Conservation (phyloP, 2,113 vertebrate genomes). For the Erythrocebus patas region DNA sequence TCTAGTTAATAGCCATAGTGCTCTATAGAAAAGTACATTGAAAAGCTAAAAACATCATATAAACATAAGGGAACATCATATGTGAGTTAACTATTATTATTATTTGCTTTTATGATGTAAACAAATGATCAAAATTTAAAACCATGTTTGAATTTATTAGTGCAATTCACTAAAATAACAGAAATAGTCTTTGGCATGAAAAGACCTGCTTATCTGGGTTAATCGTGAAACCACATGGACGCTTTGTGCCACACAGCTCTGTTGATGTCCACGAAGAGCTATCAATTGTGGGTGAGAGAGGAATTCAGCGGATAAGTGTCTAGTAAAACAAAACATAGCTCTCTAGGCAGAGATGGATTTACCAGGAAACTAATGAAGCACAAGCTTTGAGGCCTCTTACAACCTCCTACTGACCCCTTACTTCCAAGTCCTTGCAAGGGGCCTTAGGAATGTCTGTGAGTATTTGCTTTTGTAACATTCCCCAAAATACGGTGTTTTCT, state of each 20-base stretch:
- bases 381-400: not conserved
- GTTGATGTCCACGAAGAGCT: not conserved
- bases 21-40: conserved; percentile 33
- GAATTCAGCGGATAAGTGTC: not conserved
- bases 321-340: not conserved
- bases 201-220: not conserved
- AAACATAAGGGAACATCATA: not conserved
- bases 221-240: not conserved
- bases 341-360: not conserved
- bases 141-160: not conserved
- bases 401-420: not conserved
- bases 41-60: conserved; percentile 24
- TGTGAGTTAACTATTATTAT: not conserved
- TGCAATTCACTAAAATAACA: not conserved
- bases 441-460: not conserved
- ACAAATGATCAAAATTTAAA: not conserved
- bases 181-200: not conserved
- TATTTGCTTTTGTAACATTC: not conserved
- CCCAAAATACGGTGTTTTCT: not conserved
- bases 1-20: conserved; percentile 22
- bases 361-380: not conserved
- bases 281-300: not conserved
- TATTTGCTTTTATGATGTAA: not conserved
- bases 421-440: not conserved
- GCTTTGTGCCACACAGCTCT: not conserved